phyloP scores from a whole-genome alignment of 2,113 vertebrate genomes.

The Lamprologus ornatipinnis region DNA sequence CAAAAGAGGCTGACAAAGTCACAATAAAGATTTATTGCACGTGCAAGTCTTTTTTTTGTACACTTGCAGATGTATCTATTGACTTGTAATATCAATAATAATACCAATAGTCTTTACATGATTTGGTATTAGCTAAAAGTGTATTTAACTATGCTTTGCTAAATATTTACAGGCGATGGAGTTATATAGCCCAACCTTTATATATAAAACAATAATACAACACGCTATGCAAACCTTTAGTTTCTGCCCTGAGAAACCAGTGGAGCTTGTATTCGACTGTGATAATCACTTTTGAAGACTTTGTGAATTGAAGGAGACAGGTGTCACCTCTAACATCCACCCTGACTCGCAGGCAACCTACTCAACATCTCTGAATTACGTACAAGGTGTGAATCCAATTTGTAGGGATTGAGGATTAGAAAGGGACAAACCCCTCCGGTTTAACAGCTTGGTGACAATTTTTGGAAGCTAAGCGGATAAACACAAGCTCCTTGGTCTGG shows the following conservation, averaged over 20 bases:
- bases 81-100: background rate
- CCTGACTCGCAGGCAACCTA: slow-evolving; percentile 12
- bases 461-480: slow-evolving; percentile 66
- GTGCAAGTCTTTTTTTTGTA: background rate
- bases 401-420: slow-evolving; percentile 60
- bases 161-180: background rate
- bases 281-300: slow-evolving; percentile 18
- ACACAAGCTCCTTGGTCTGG: slow-evolving; percentile 59
- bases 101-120: background rate
- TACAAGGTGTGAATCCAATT: slow-evolving; percentile 70
- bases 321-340: slow-evolving; percentile 25
- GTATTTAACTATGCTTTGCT: background rate
- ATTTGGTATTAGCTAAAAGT: background rate
- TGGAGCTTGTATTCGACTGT: background rate
- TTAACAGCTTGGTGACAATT: slow-evolving; percentile 68
- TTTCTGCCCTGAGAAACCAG: background rate
- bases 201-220: background rate
- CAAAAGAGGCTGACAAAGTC: background rate
- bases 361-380: slow-evolving; percentile 35
- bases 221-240: background rate
- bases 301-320: slow-evolving; percentile 42
- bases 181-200: background rate
- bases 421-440: slow-evolving; percentile 31
- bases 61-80: background rate
- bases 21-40: background rate